These are phyloP conservation scores for Dendronephthya gigantea DNA, from an alignment of 64 coral and sea anemone genomes.

Conservation along the genomic window DNA sequence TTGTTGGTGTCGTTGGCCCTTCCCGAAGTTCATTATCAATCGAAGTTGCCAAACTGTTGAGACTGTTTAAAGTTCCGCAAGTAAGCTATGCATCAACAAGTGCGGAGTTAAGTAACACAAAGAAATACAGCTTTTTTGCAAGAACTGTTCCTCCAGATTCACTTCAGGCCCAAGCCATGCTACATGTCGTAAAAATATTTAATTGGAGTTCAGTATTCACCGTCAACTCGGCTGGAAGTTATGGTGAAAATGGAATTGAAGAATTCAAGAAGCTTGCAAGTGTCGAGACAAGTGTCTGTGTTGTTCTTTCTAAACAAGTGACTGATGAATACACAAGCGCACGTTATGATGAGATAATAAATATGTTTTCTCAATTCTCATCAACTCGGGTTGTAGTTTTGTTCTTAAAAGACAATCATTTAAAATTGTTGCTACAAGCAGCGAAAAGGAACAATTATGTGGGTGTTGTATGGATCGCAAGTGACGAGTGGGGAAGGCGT, in stretches of 20 bases:
- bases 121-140: conserved; percentile 66
- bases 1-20: conserved; percentile 8
- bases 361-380: conserved; percentile 22
- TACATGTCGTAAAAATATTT: conserved; percentile 51
- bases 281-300: conserved; percentile 50
- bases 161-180: conserved; percentile 64
- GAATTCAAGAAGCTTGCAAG: conserved; percentile 36
- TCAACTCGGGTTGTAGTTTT: conserved; percentile 54
- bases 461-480: conserved; percentile 58
- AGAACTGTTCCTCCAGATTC: conserved; percentile 86
- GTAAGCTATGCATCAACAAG: conserved; percentile 85
- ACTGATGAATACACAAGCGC: conserved; percentile 17
- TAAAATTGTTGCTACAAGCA: conserved; percentile 45
- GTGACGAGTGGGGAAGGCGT: conserved; percentile 76
- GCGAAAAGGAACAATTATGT: conserved; percentile 35
- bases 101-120: conserved; percentile 68
- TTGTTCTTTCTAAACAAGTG: conserved; percentile 36
- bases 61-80: conserved; percentile 72
- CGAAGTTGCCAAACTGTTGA: conserved; percentile 67
- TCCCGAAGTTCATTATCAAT: not conserved
- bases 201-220: conserved; percentile 80
- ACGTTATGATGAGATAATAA: conserved; percentile 49
- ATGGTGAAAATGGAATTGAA: conserved; percentile 69
- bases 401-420: conserved; percentile 60
- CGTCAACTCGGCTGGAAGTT: conserved; percentile 66